These are phyloP conservation scores for Paramormyrops kingsleyae DNA, from an alignment of 2,113 vertebrate species.

Conservation along the genomic window DNA sequence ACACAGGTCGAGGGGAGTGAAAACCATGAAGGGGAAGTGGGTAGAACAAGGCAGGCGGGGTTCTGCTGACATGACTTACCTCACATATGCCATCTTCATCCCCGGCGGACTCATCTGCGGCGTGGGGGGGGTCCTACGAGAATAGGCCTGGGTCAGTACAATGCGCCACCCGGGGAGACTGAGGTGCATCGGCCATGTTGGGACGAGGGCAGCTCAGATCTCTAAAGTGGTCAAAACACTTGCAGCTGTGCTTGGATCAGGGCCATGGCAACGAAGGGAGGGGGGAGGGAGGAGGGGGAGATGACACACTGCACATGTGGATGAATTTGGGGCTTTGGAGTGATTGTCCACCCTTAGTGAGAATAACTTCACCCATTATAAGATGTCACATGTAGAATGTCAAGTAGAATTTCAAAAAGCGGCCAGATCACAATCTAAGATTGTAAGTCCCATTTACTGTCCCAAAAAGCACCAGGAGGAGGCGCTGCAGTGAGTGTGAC, in stretches of 20 bases:
- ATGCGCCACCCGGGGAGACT: not conserved
- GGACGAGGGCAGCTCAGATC: not conserved
- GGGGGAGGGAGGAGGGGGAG: not conserved
- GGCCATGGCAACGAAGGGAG: not conserved
- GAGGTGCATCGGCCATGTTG: not conserved
- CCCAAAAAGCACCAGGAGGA: not conserved
- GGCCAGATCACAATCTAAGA: not conserved
- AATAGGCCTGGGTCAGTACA: not conserved
- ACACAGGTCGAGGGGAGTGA: not conserved
- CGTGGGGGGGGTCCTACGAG: slow-evolving; percentile 31
- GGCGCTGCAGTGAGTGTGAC: not conserved
- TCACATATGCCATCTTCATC: slow-evolving; percentile 36
- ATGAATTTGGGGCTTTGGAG: not conserved
- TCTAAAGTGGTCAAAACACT: not conserved
- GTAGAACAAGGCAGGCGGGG: not conserved
- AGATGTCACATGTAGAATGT: not conserved
- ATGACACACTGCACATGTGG: not conserved
- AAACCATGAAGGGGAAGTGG: not conserved
- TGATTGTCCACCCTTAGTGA: not conserved
- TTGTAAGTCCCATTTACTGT: not conserved
- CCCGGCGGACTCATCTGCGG: slow-evolving; percentile 34
- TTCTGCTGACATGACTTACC: slow-evolving; percentile 21
- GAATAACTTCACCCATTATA: not conserved
- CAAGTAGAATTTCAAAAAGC: not conserved
- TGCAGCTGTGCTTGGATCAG: not conserved